These are phyloP conservation scores for Anthonomus grandis DNA, from an alignment of 1,140 invertebrate species.

Conservation along the genomic window DNA sequence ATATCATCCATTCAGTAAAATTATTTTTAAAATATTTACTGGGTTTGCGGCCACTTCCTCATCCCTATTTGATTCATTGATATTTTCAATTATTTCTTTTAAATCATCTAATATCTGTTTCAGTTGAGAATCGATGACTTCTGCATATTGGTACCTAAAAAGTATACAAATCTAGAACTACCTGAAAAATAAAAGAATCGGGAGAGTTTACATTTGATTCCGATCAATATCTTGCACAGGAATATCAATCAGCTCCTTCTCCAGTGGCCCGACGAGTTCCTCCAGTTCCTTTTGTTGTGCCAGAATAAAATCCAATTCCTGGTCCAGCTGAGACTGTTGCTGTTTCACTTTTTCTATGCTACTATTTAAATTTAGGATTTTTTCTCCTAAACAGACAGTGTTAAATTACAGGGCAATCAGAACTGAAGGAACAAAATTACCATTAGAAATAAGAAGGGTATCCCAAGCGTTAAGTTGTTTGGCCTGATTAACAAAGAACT, in stretches of 20 bases:
- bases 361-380: conserved; percentile 83
- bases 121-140: conserved; percentile 88
- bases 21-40: conserved; percentile 52
- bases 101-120: conserved; percentile 93
- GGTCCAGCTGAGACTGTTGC: conserved; percentile 86
- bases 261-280: conserved; percentile 78
- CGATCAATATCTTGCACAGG: conserved; percentile 80
- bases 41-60: conserved; percentile 84
- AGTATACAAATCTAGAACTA: neutral
- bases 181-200: neutral
- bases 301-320: conserved; percentile 91
- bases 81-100: conserved; percentile 91
- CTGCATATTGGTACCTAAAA: conserved; percentile 74
- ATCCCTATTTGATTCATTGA: conserved; percentile 82
- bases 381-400: conserved; percentile 55
- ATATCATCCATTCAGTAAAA: neutral
- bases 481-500: conserved; percentile 89
- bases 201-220: conserved; percentile 76
- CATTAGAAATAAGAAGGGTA: conserved; percentile 82
- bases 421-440: conserved; percentile 39
- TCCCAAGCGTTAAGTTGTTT: conserved; percentile 95
- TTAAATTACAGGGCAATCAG: neutral
- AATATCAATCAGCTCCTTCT: conserved; percentile 71
- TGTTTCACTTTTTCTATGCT: conserved; percentile 82
- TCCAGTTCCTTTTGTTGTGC: conserved; percentile 91